phyloP scores from a whole-genome alignment of 2,888 invertebrate genomes.

The Yponomeuta plumbellus region DNA sequence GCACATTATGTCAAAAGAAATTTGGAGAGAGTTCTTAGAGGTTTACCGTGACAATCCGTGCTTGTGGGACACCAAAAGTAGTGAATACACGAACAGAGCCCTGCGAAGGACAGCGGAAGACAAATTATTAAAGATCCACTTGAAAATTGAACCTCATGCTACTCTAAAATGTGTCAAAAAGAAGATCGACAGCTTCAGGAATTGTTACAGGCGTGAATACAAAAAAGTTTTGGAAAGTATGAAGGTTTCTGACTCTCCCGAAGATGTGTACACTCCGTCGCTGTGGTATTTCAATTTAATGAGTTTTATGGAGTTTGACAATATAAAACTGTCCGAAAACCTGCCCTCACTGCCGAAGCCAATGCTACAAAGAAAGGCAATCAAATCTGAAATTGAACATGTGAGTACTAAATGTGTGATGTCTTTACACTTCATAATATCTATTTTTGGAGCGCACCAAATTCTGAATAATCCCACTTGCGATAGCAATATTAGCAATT shows the following conservation, averaged over 20 bases:
- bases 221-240: constrained; percentile 17
- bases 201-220: constrained; percentile 20
- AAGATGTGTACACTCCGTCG: constrained; percentile 18
- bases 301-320: constrained; percentile 16
- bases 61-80: constrained; percentile 19
- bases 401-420: too few relatives aligned
- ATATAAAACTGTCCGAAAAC: neutral
- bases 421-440: too few relatives aligned
- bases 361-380: too few relatives aligned
- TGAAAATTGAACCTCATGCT: constrained; percentile 17
- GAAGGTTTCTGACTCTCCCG: neutral
- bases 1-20: neutral
- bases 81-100: constrained; percentile 16
- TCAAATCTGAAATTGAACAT: neutral
- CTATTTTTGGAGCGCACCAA: too few relatives aligned
- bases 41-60: constrained; percentile 19
- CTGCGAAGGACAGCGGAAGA: constrained; percentile 18
- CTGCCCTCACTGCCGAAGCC: too few relatives aligned
- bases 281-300: constrained; percentile 21
- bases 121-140: constrained; percentile 17
- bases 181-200: constrained; percentile 22
- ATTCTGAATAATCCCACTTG: too few relatives aligned
- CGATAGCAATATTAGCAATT: too few relatives aligned
- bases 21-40: constrained; percentile 19
- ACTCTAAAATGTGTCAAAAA: constrained; percentile 21